Base-by-base conservation (phyloP, 1,140 invertebrate species). In the Rhagoletis pomonella region DNA sequence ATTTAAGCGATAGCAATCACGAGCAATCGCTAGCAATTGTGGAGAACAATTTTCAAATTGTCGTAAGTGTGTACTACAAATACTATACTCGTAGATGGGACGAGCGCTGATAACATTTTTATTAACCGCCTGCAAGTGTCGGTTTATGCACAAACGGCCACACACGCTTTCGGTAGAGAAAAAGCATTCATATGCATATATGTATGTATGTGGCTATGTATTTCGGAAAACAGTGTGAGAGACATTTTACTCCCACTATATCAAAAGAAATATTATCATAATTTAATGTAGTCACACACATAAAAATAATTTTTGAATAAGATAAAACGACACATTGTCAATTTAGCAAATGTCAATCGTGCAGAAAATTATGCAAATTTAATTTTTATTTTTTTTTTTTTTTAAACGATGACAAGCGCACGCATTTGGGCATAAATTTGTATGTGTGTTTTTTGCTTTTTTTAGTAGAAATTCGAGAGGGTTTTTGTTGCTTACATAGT, bases 351-450 rank as follows among this genome's bases (percentile, higher is more conserved):
- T 67, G 64, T 4, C 29, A 42, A 29, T 39, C 39, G 19, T 42
- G 64, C 29, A 3, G 29, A 67, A 42, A 67, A 67, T 67, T 67
- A 67, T 42, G 64, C 6, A 67, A 67, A 67, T 67, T 67, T 67
- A 67, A 67, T 29, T 12, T 64, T 29, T 64, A 64, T 64, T 7
- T 5, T 39, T 39, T 3, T 0, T 0, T 67, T 9, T 55, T 5
- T 55, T 1, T 1, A 55, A 14, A 0, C 1, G 10, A 9, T 64
- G 4, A 14, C 64, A 67, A 19, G n/a, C 64, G 12, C 64, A 10
- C 64, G 29, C 29, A 39, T 42, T 39, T 10, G 6, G 29, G 1
- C 19, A 67, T 2, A 67, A 2, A 67, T 10, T 42, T 29, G 29
- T 29, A 29, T 29, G 29, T 29, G 29, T 29, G 29, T 29, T 29